phyloP scores from a whole-genome alignment of 2,888 invertebrate species.

The Bedellia somnulentella region DNA sequence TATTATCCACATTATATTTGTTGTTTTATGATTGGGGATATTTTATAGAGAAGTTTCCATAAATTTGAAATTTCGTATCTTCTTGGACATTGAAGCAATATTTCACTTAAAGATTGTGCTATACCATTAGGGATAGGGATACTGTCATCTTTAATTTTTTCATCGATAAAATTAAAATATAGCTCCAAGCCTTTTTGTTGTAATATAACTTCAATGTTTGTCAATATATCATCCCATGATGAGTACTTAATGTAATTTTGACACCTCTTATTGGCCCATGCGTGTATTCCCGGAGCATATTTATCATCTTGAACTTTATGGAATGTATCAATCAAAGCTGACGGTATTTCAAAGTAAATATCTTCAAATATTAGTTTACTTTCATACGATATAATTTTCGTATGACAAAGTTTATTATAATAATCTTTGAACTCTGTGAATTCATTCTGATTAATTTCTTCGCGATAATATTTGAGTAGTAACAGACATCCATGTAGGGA shows the following conservation, averaged over 20 bases:
- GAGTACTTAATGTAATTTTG: slow-evolving; percentile 18
- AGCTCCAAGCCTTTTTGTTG: slow-evolving; percentile 22
- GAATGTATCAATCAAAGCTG: too few relatives aligned
- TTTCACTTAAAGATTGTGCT: slow-evolving; percentile 13
- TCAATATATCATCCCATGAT: slow-evolving; percentile 20
- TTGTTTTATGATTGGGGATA: too few relatives aligned
- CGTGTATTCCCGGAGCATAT: slow-evolving; percentile 22
- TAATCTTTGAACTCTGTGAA: too few relatives aligned
- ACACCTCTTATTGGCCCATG: slow-evolving; percentile 27
- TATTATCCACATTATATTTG: slow-evolving; percentile 12
- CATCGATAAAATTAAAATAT: slow-evolving; percentile 20
- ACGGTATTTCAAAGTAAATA: too few relatives aligned
- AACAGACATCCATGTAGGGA: too few relatives aligned
- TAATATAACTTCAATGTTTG: slow-evolving; percentile 19
- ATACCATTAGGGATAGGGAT: background rate
- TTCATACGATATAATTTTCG: too few relatives aligned
- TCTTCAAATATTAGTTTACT: slow-evolving; percentile 24
- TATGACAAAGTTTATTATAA: too few relatives aligned
- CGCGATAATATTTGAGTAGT: too few relatives aligned
- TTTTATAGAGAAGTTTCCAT: slow-evolving; percentile 37
- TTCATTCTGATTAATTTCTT: too few relatives aligned
- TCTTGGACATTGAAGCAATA: too few relatives aligned
- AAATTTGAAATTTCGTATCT: slow-evolving; percentile 15
- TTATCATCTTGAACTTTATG: slow-evolving; percentile 14
- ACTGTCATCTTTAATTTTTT: slow-evolving; percentile 16